A percentile compares a stretch with the other conserved stretches of the same genome.
Conservation (phyloP, 2,797 vertebrate genomes). For the Gambelia wislizenii region DNA sequence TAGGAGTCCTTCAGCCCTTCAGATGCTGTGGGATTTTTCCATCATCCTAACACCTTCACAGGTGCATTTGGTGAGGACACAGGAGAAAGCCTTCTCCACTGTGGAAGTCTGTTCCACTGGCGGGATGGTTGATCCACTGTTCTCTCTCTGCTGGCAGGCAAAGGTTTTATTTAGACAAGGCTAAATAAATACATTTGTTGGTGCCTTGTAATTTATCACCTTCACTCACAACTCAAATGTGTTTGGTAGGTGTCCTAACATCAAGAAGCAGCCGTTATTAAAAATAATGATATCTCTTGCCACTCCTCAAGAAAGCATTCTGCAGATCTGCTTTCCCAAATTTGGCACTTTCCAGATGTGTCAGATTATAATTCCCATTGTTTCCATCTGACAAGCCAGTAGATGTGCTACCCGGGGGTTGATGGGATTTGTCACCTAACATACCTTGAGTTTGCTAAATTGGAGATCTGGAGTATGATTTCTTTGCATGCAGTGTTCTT, state of each 20-base stretch:
- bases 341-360: no score
- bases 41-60: no score
- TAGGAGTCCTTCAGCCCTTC: no score
- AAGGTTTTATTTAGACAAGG: no score
- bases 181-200: background rate
- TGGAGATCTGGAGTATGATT: background rate
- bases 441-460: background rate
- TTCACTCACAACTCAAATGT: background rate
- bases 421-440: background rate
- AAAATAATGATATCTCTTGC: slow-evolving; percentile 31
- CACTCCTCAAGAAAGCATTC: background rate
- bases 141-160: no score
- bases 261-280: slow-evolving; percentile 10
- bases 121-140: no score
- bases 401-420: no score
- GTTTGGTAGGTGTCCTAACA: background rate
- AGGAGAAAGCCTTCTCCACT: no score
- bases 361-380: background rate
- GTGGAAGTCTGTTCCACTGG: no score
- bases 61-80: no score
- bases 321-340: no score
- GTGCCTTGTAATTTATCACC: background rate
- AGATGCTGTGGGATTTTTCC: no score
- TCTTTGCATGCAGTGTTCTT: background rate
- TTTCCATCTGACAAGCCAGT: background rate